A percentile compares a stretch with the other conserved stretches of the same genome.
These are phyloP conservation scores for Scaptomyza cyrtandrae DNA, from an alignment of 2,888 invertebrate species.

Conservation along the genomic window DNA sequence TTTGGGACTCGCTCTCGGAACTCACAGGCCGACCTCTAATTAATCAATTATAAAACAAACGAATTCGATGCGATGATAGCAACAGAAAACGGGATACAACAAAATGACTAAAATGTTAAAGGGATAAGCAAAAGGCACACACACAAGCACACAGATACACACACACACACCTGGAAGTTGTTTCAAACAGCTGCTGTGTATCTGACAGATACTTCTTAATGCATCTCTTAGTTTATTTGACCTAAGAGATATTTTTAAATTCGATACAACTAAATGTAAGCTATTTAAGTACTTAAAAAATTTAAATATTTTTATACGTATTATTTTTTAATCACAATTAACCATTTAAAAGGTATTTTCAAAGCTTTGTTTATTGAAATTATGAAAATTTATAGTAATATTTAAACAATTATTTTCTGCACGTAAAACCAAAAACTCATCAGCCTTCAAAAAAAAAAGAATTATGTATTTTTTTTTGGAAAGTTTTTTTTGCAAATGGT, in stretches of 20 bases:
- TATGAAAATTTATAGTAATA: background rate
- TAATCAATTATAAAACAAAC: slow-evolving; percentile 83
- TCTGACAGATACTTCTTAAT: background rate
- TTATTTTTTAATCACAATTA: no score
- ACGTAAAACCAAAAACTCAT: background rate
- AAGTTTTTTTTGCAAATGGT: background rate
- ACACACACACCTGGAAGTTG: slow-evolving; percentile 34
- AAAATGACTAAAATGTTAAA: slow-evolving; percentile 31
- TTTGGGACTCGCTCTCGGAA: background rate
- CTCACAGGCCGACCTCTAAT: slow-evolving; percentile 80
- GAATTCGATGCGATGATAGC: slow-evolving; percentile 63
- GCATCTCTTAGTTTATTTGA: background rate
- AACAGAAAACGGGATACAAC: slow-evolving; percentile 2
- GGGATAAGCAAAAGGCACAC: slow-evolving; percentile 53
- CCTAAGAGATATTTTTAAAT: no score
- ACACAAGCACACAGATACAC: slow-evolving; percentile 16
- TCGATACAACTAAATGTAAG: no score
- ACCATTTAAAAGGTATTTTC: no score
- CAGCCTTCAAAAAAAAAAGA: background rate
- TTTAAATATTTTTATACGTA: no score
- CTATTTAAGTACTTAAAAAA: no score
- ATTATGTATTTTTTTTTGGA: background rate
- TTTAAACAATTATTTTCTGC: background rate
- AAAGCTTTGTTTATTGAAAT: no score
- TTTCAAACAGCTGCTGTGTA: slow-evolving; percentile 36